Evolutionary conservation across 1,140 invertebrate species (phyloP), one percentile per base, ranked within the genome.

Genomic region (Onthophagus taurus): DNA sequence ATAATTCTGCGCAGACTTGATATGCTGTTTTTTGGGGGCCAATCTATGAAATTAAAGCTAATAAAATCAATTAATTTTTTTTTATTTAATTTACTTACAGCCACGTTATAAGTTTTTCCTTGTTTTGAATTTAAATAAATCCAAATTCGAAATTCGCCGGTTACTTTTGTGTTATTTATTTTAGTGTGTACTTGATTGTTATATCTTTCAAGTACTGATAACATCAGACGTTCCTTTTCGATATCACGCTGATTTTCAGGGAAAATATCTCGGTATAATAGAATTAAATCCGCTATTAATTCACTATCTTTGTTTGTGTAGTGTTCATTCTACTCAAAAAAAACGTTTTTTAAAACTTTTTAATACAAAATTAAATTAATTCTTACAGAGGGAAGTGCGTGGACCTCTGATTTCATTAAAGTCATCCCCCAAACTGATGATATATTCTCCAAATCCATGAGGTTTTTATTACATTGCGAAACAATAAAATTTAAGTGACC

Each of bases 361-460:
- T 11, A 16, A 41, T 34, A 9, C 12, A 36, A 35, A 14, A 17
- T 11, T n/a, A 43, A 44, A 2, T 9, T 17, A 26, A 13, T 24
- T 13, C n/a, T n/a, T n/a, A n/a, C n/a, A n/a, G n/a, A n/a, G n/a
- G n/a, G n/a, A 26, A 26, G 24, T 21, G 24, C 18, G 20, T 37
- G 24, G 19, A 29, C 74, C 30, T 81, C 77, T 3, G 77, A 72
- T 45, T 83, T 81, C 74, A 89, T 78, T 31, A 89, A 64, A 3
- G 83, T 88, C 2, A 86, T 85, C 1, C 83, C 85, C 84, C 85
- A 89, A 29, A 89, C 78, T 1, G 85, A 75, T 4, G 85, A 81
- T n/a, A 90, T 66, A 62, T 89, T 91, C 34, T 81, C 76, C 0
- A 81, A 71, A 30, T 70, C 77, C 87, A 91, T 91, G 31, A 81